Conservation (phyloP, 2,113 vertebrate genomes). For the Aepyceros melampus region DNA sequence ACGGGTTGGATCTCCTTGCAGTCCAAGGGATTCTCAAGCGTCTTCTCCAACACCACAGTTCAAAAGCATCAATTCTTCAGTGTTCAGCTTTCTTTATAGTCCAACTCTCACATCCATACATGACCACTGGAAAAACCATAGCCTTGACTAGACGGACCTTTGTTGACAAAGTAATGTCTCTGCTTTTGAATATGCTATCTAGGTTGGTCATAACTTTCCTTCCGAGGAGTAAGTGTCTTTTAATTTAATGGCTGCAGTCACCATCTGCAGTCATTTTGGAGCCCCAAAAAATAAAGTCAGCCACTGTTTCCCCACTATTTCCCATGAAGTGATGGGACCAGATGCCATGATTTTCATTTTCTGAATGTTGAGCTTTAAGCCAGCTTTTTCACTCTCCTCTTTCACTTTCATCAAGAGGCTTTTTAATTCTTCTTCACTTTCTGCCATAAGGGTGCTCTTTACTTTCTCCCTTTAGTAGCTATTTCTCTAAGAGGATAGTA, state of each 20-base stretch:
- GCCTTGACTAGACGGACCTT: background rate
- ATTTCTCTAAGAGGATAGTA: background rate
- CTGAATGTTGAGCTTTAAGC: background rate
- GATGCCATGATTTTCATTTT: background rate
- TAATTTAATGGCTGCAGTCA: background rate
- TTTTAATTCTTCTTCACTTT: background rate
- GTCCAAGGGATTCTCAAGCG: background rate
- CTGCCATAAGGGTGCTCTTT: background rate
- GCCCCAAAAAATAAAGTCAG: background rate
- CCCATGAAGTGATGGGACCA: background rate
- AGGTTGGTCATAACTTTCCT: background rate
- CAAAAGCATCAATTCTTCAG: background rate
- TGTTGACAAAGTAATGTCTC: background rate
- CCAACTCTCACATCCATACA: background rate
- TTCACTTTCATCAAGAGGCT: background rate
- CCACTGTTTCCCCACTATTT: background rate
- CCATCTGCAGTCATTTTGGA: background rate
- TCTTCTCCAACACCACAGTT: background rate
- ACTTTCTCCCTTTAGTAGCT: background rate
- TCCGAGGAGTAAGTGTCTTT: background rate
- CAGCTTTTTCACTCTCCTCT: background rate
- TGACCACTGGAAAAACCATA: background rate
- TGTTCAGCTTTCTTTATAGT: fast-evolving
- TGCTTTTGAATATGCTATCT: background rate
- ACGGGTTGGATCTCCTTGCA: background rate